Evolutionary conservation across 2,113 vertebrate genomes (phyloP).

Genomic region (Copsychus sechellarum): DNA sequence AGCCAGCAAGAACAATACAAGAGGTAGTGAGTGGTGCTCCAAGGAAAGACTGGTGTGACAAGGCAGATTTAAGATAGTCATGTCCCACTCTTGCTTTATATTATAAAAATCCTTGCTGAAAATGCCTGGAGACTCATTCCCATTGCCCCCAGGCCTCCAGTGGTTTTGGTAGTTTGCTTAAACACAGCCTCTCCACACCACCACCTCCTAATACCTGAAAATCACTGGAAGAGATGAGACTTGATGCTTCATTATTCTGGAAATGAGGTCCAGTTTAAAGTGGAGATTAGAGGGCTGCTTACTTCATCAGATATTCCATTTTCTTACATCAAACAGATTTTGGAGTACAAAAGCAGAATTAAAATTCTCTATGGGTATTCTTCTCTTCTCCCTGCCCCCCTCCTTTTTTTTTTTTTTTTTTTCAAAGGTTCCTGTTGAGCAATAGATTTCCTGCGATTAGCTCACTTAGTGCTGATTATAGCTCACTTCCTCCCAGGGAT

Average conservation of each 20-base stretch:
- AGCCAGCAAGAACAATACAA: not conserved
- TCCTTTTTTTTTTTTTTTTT: not conserved
- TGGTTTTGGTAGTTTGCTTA: not conserved
- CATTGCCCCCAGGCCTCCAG: not conserved
- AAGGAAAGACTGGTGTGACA: not conserved
- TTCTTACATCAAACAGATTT: not conserved
- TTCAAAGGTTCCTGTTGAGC: constrained; percentile 49
- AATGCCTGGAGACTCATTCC: not conserved
- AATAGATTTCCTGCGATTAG: constrained; percentile 68
- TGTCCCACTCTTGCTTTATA: not conserved
- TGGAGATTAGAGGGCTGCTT: not conserved
- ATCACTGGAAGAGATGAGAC: not conserved
- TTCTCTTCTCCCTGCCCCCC: not conserved
- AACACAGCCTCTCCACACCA: not conserved
- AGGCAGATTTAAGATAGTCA: not conserved
- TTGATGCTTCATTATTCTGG: not conserved
- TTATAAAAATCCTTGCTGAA: not conserved
- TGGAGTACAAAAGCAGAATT: not conserved
- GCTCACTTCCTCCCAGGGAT: constrained; percentile 65
- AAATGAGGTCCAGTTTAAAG: not conserved
- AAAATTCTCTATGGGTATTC: not conserved
- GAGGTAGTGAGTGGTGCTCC: not conserved
- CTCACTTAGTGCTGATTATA: constrained; percentile 59
- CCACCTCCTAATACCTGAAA: not conserved
- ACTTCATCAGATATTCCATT: not conserved